These are phyloP conservation scores for Chrysolina haemoptera DNA, from an alignment of 2,888 invertebrate genomes.

Conservation along the genomic window DNA sequence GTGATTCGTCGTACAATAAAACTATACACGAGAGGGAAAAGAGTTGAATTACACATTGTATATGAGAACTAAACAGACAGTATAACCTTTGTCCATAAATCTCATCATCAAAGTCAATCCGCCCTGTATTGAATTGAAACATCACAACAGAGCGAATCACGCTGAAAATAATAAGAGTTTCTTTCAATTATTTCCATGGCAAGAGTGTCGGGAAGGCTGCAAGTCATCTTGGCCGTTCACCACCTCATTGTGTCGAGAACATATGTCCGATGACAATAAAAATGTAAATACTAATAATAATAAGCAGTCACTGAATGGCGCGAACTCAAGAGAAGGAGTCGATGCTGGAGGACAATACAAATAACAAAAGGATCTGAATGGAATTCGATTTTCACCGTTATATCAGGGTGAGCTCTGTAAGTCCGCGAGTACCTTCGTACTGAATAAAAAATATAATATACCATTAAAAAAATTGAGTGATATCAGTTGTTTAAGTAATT, in stretches of 20 bases:
- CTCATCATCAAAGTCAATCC: too few relatives aligned
- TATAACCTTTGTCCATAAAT: too few relatives aligned
- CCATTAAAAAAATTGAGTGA: too few relatives aligned
- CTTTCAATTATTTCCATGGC: slow-evolving; percentile 11
- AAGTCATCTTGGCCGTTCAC: slow-evolving; percentile 13
- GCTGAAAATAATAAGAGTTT: slow-evolving; percentile 7
- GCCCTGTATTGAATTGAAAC: too few relatives aligned
- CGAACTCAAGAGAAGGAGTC: slow-evolving; percentile 1
- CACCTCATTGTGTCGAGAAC: slow-evolving; percentile 16
- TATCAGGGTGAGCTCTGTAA: slow-evolving; percentile 9
- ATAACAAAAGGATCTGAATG: slow-evolving; percentile 9
- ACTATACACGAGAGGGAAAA: too few relatives aligned
- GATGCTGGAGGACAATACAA: slow-evolving; percentile 1
- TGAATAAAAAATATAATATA: too few relatives aligned
- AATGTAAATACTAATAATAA: slow-evolving; percentile 24
- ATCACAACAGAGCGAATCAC: background rate
- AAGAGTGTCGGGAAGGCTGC: slow-evolving; percentile 12
- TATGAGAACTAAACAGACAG: too few relatives aligned
- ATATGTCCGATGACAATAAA: slow-evolving; percentile 9
- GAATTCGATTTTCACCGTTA: slow-evolving; percentile 4
- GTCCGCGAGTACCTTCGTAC: background rate
- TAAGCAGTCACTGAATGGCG: slow-evolving; percentile 20
- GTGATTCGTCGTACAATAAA: too few relatives aligned
- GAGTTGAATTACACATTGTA: too few relatives aligned
- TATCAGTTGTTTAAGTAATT: too few relatives aligned